phyloP scores from a whole-genome alignment of 2,113 vertebrate species.

The Coracopsis vasa region DNA sequence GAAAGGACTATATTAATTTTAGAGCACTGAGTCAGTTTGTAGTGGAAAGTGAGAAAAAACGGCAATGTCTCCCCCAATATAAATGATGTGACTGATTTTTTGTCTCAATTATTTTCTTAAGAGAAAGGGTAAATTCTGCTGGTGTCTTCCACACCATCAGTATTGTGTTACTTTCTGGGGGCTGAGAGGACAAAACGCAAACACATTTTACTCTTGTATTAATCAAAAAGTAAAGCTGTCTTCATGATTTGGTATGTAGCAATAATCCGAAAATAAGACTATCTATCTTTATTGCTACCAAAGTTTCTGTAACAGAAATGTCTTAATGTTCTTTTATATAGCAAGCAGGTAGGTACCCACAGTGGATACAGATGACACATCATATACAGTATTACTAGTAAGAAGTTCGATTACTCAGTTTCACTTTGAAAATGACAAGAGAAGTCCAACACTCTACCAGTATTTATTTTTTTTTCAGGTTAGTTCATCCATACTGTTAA shows the following conservation, averaged over 20 bases:
- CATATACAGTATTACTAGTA: background rate
- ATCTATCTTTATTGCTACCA: background rate
- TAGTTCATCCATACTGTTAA: background rate
- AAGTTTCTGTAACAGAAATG: background rate
- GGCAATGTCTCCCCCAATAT: background rate
- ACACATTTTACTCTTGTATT: background rate
- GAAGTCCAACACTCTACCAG: background rate
- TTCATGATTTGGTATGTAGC: background rate
- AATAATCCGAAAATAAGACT: background rate
- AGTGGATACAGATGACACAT: background rate
- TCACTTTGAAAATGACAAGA: background rate
- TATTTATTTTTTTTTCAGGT: background rate
- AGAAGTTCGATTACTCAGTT: background rate
- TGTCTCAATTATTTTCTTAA: background rate
- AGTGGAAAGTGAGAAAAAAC: background rate
- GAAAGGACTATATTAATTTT: background rate
- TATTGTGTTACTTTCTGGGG: background rate
- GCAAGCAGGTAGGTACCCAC: background rate
- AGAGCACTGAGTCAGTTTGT: background rate
- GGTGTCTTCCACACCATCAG: background rate
- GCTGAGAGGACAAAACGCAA: background rate
- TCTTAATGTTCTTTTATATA: background rate
- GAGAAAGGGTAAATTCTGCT: background rate
- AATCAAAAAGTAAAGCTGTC: background rate
- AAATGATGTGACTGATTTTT: background rate